phyloP scores from a whole-genome alignment of 2,797 vertebrate genomes.

The Geotria australis region DNA sequence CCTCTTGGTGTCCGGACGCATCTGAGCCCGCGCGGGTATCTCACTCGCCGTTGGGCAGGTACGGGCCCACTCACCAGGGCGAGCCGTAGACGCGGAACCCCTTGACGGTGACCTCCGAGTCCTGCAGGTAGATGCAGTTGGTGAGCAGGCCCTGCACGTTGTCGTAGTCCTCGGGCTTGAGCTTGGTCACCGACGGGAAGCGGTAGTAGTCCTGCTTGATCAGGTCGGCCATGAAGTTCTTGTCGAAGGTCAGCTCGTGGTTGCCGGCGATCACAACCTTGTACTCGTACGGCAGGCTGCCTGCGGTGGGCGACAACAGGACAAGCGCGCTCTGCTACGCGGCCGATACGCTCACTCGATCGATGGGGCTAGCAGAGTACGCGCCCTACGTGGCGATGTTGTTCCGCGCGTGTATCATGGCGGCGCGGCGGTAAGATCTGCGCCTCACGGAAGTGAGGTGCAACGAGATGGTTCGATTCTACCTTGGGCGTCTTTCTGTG shows the following conservation, averaged over 20 bases:
- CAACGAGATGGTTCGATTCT: too few species aligned
- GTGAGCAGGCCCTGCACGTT: conserved; percentile 87
- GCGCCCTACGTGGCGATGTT: too few species aligned
- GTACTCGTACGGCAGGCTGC: conserved; percentile 75
- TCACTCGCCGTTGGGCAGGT: too few species aligned
- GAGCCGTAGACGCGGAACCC: conserved; percentile 95
- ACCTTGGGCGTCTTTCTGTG: too few species aligned
- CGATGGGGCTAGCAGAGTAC: conserved; percentile 7
- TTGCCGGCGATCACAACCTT: conserved; percentile 98
- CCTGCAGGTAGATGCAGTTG: conserved; percentile 98
- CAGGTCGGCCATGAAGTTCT: conserved; percentile 98
- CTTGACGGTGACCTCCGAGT: conserved; percentile 88
- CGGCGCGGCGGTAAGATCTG: too few species aligned
- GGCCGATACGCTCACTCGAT: background rate
- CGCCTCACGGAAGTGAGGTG: too few species aligned
- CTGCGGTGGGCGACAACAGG: conserved; percentile 19
- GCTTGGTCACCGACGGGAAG: conserved; percentile 94
- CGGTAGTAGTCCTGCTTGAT: conserved; percentile 99
- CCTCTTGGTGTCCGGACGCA: too few species aligned
- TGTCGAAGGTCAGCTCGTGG: conserved; percentile 98
- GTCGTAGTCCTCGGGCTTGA: conserved; percentile 99
- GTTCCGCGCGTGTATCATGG: too few species aligned
- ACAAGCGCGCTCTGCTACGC: conserved; percentile 10
- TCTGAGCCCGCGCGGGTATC: too few species aligned
- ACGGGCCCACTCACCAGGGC: conserved; percentile 44